Evolutionary conservation across 2,113 vertebrate genomes (phyloP).

Genomic region (Cinclus cinclus): DNA sequence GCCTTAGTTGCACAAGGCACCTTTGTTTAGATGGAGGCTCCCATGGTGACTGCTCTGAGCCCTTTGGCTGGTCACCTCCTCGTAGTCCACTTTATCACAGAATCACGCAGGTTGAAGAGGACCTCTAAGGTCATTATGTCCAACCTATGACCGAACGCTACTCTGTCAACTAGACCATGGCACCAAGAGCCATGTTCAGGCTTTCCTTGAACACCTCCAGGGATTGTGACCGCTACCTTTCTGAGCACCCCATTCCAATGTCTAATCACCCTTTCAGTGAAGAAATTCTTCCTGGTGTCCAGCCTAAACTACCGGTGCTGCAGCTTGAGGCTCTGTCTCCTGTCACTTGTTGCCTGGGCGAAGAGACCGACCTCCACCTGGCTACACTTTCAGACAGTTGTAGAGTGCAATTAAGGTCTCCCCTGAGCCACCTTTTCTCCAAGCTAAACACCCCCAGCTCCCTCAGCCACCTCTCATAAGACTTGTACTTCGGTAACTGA

Average conservation of each 20-base stretch:
- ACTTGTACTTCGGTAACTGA: background rate
- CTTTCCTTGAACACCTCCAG: background rate
- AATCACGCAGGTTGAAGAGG: background rate
- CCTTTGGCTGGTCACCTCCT: background rate
- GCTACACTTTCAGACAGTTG: background rate
- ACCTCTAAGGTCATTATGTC: too few species aligned
- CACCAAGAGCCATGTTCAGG: background rate
- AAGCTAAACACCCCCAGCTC: background rate
- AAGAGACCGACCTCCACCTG: background rate
- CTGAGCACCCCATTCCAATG: background rate
- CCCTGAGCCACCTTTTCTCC: background rate
- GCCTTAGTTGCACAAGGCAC: background rate
- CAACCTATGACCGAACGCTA: background rate
- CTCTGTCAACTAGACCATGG: background rate
- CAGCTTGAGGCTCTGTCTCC: background rate
- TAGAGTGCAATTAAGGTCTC: fast-evolving
- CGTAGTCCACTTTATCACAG: fast-evolving
- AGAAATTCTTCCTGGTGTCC: background rate
- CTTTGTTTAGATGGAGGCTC: background rate
- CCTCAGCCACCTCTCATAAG: fast-evolving
- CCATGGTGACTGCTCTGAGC: background rate
- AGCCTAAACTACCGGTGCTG: too few species aligned
- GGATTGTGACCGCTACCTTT: too few species aligned
- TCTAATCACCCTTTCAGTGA: background rate
- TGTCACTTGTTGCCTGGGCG: background rate